phyloP scores from a whole-genome alignment of 2,888 invertebrate genomes.

The Scotopteryx bipunctaria region DNA sequence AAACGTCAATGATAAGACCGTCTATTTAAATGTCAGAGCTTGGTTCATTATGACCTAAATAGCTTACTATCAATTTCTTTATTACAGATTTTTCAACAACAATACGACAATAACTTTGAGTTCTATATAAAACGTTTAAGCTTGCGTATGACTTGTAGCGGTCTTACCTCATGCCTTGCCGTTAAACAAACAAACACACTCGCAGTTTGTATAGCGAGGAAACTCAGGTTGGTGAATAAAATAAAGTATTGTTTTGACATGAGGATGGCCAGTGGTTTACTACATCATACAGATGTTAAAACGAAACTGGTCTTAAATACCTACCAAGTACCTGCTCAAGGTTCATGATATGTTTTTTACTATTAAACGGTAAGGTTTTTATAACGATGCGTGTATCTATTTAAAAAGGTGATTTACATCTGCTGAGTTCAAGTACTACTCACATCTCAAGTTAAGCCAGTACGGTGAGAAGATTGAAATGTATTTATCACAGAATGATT shows the following conservation, averaged over 20 bases:
- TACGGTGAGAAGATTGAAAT: neutral
- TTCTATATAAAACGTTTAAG: too few species aligned
- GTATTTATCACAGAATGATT: too few species aligned
- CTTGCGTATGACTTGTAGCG: neutral
- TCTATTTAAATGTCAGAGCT: too few species aligned
- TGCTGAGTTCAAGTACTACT: too few species aligned
- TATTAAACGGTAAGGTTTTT: constrained; percentile 26
- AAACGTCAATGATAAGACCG: too few species aligned
- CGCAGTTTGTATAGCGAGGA: constrained; percentile 10
- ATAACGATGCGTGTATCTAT: constrained; percentile 10
- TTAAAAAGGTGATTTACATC: too few species aligned
- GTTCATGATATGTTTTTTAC: constrained; percentile 23
- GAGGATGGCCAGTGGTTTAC: constrained; percentile 22
- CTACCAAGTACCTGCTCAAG: constrained; percentile 37
- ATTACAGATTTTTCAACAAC: too few species aligned
- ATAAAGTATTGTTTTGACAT: constrained; percentile 16
- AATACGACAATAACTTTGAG: too few species aligned
- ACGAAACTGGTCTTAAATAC: constrained; percentile 3
- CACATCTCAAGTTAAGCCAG: too few species aligned
- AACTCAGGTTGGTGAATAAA: constrained; percentile 17
- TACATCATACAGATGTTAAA: constrained; percentile 7
- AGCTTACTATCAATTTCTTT: too few species aligned
- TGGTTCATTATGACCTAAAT: too few species aligned
- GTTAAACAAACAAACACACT: constrained; percentile 10
- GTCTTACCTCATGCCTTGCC: neutral